Base-by-base conservation (phyloP, 2,888 invertebrate genomes). In the Xestoiulus laeticollis region DNA sequence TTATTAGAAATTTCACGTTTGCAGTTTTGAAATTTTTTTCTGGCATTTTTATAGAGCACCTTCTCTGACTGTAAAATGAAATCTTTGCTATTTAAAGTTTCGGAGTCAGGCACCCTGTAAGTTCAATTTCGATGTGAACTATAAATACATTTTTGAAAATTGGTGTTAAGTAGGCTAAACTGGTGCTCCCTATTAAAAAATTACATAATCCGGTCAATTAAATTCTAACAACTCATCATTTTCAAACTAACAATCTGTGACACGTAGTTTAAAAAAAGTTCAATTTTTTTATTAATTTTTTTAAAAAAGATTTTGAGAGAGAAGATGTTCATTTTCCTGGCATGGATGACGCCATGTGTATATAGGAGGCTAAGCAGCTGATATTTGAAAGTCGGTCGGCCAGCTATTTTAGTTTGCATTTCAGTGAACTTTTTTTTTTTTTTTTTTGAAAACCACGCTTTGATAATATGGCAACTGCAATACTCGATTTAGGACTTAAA, bases 121-220 rank as follows among this genome's bases (percentile, higher is more conserved):
- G 26, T 48, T 16, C 68, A 3, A 12, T 26, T 68, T 26, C 12
- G 26, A 26, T 26, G 68, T 22, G 8, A n/a, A 4, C 68, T 68
- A 68, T 68, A 68, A 68, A 68, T 68, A 68, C 68, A 68, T 26
- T 68, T 68, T n/a, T 22, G 68, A 68, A 68, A 68, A 68, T 68
- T 26, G 22, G 68, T 68, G 68, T 26, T 68, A 68, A 68, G 10
- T 68, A 26, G 68, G 48, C 16, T 16, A 8, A 48, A 48, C 48
- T 16, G 48, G 16, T 68, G 68, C 68, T 26, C 68, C 68, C 26
- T 26, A 26, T 26, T 68, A 5, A 59, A 59, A 59, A n/a, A 68
- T n/a, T 16, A 59, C 19, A 59, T 59, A 5, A 59, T 68, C n/a
- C 68, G 68, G 68, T 12, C 8, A 22, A 68, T 68, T 68, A 68